Evolutionary conservation across 53 echinoderm and acorn worm species (phyloP).

Genomic region (Patiria pectinifera): DNA sequence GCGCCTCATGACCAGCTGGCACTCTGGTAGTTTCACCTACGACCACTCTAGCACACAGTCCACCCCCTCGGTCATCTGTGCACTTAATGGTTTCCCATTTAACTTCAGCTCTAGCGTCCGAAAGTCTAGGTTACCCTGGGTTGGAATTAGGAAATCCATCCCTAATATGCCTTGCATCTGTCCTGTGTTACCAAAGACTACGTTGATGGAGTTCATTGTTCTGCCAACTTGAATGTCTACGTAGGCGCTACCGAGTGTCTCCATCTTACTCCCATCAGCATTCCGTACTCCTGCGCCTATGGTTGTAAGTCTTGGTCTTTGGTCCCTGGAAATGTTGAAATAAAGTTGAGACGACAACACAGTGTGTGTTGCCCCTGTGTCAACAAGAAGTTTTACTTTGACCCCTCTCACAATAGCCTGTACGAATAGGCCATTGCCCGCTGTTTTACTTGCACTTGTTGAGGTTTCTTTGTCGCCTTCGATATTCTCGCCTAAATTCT

Average conservation of each 20-base stretch:
- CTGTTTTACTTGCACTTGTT: background rate
- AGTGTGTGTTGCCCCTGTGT: conserved; percentile 58
- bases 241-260: conserved; percentile 5
- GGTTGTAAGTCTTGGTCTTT: conserved; percentile 7
- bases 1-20: conserved; percentile 48
- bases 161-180: conserved; percentile 45
- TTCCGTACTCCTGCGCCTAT: conserved; percentile 20
- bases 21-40: conserved; percentile 31
- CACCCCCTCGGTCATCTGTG: background rate
- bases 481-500: background rate
- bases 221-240: background rate
- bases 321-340: conserved; percentile 8
- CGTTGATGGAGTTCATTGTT: background rate
- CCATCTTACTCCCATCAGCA: conserved; percentile 16
- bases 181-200: conserved; percentile 56
- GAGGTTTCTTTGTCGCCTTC: background rate
- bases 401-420: background rate
- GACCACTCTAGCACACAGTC: conserved; percentile 38
- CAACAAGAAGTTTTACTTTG: conserved; percentile 30
- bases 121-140: background rate
- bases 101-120: background rate
- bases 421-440: conserved; percentile 22
- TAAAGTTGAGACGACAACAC: conserved; percentile 23
- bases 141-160: conserved; percentile 48
- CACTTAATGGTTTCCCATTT: conserved; percentile 27